Conservation (phyloP, 1,140 invertebrate genomes). For the Drosophila kepulauana region DNA sequence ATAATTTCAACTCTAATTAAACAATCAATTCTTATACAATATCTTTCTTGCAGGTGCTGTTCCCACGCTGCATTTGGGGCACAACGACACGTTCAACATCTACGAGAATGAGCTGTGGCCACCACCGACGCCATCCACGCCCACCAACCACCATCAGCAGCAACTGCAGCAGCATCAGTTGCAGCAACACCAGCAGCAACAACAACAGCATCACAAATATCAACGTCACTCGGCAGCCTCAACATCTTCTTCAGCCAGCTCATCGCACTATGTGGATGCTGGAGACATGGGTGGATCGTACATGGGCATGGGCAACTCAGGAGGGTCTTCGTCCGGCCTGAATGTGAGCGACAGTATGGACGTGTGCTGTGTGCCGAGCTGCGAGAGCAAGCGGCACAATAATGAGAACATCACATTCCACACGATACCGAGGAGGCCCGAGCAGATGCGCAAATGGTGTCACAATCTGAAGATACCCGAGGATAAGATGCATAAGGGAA, state of each 20-base stretch:
- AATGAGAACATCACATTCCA: conserved; percentile 80
- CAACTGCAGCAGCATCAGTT: conserved; percentile 34
- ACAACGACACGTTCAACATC: conserved; percentile 81
- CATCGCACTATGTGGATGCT: conserved; percentile 68
- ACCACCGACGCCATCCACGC: conserved; percentile 56
- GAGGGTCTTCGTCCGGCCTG: conserved; percentile 32
- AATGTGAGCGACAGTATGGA: conserved; percentile 74
- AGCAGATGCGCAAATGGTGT: conserved; percentile 81
- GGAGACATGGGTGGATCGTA: conserved; percentile 55
- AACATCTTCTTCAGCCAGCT: conserved; percentile 72
- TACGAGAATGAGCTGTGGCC: conserved; percentile 80
- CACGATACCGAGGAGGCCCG: conserved; percentile 76
- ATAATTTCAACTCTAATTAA: not conserved
- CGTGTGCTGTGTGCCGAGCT: conserved; percentile 75
- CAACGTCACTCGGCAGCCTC: conserved; percentile 69
- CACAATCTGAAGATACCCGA: conserved; percentile 77
- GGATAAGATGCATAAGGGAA: conserved; percentile 77
- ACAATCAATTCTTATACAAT: not conserved
- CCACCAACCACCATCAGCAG: conserved; percentile 32
- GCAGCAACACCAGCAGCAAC: conserved; percentile 42
- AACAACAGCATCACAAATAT: conserved; percentile 63
- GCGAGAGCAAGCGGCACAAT: conserved; percentile 78
- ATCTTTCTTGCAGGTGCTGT: conserved; percentile 59
- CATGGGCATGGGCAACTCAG: conserved; percentile 41
- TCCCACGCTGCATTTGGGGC: conserved; percentile 76